A percentile compares a stretch with the other conserved stretches of the same genome.
Conservation (phyloP, 2,113 vertebrate genomes). For the Plectropomus leopardus region DNA sequence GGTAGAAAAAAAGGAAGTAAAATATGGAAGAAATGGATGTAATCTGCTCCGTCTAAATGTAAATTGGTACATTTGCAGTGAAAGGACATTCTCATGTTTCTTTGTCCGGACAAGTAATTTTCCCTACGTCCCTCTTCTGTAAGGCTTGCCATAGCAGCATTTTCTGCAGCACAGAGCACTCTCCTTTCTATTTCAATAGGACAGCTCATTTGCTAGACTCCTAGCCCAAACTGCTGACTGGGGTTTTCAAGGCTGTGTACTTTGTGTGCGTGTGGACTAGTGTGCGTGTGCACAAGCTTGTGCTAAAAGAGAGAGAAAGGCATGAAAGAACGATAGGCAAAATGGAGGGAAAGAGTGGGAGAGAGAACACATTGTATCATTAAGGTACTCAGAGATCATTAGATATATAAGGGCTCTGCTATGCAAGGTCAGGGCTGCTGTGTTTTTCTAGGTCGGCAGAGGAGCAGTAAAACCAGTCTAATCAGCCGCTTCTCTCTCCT, state of each 20-base stretch:
- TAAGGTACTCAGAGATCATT: constrained; percentile 85
- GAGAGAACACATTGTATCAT: constrained; percentile 81
- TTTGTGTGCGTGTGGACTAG: constrained; percentile 52
- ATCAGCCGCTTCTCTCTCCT: constrained; percentile 74
- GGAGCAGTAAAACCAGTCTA: constrained; percentile 78
- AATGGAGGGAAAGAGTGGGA: constrained; percentile 64
- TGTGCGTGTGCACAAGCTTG: constrained; percentile 46
- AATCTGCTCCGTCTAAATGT: constrained; percentile 80
- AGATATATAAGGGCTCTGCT: constrained; percentile 80
- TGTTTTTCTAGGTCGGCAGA: constrained; percentile 78
- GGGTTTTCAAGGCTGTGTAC: constrained; percentile 79
- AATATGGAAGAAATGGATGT: constrained; percentile 73
- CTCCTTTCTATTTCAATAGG: constrained; percentile 88
- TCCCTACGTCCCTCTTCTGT: constrained; percentile 75
- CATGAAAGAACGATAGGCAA: constrained; percentile 66
- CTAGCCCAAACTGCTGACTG: constrained; percentile 86
- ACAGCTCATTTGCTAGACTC: constrained; percentile 90
- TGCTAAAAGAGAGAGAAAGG: constrained; percentile 61
- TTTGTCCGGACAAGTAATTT: constrained; percentile 87
- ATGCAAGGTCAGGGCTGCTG: constrained; percentile 83
- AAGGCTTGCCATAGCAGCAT: constrained; percentile 85
- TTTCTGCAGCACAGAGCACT: constrained; percentile 83
- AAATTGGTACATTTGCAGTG: constrained; percentile 86
- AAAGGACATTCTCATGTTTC: constrained; percentile 85
- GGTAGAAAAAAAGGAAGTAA: constrained; percentile 46